phyloP scores from a whole-genome alignment of 1,140 invertebrate species.

The Ptiloglossa arizonensis region DNA sequence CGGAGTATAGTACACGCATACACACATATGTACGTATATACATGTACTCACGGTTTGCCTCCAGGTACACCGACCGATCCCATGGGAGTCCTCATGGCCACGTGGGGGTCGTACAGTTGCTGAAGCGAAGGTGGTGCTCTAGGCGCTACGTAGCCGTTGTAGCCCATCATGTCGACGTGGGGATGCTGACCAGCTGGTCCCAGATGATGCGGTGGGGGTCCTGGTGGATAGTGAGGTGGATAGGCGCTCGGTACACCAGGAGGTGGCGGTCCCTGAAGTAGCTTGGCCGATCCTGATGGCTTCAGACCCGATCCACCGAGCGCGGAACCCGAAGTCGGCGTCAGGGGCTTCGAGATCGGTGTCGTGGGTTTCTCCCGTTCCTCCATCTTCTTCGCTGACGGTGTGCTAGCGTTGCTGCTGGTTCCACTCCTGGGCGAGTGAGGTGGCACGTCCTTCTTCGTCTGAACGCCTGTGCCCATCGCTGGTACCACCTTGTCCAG shows the following conservation, averaged over 20 bases:
- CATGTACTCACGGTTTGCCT: conserved; percentile 96
- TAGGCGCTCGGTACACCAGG: conserved; percentile 74
- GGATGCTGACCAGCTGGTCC: conserved; percentile 75
- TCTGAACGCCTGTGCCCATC: conserved; percentile 71
- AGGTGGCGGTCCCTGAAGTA: conserved; percentile 68
- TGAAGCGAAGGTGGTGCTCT: conserved; percentile 76
- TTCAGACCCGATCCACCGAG: conserved; percentile 76
- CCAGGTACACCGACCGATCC: conserved; percentile 87
- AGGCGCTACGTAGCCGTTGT: conserved; percentile 77
- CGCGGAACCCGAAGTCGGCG: conserved; percentile 87
- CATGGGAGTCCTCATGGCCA: conserved; percentile 84
- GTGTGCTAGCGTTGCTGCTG: conserved; percentile 88
- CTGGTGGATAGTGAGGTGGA: conserved; percentile 73
- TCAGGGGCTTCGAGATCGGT: conserved; percentile 94
- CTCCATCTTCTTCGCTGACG: conserved; percentile 89
- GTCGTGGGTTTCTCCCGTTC: conserved; percentile 91
- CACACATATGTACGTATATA: too few relatives aligned
- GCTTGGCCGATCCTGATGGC: conserved; percentile 76
- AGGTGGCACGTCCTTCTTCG: conserved; percentile 84
- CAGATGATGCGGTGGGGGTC: conserved; percentile 76
- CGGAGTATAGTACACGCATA: too few relatives aligned
- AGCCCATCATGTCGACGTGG: conserved; percentile 77
- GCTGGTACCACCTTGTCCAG: conserved; percentile 82
- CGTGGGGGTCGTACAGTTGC: conserved; percentile 85
- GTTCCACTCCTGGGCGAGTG: conserved; percentile 88